These are phyloP conservation scores for Pantala flavescens DNA, from an alignment of 1,140 invertebrate species.

Conservation along the genomic window DNA sequence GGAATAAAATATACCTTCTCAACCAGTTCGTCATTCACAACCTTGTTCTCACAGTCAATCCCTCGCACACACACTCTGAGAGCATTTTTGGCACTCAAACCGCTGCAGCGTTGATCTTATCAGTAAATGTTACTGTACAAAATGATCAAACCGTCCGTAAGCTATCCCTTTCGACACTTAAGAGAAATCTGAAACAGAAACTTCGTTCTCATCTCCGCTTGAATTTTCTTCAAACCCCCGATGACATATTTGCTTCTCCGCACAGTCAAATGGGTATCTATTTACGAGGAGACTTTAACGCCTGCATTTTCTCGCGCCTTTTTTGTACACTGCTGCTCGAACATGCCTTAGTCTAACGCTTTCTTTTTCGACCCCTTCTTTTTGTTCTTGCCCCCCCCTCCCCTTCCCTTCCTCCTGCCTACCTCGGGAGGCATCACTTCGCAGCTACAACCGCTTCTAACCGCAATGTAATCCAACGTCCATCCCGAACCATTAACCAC, in stretches of 20 bases:
- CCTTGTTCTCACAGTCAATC: neutral
- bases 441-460: conserved; percentile 73
- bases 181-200: too few species aligned
- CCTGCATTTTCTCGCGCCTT: neutral
- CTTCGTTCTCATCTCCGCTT: too few species aligned
- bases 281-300: neutral
- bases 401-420: conserved; percentile 19
- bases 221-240: too few species aligned
- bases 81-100: neutral
- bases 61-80: neutral
- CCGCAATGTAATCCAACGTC: conserved; percentile 69
- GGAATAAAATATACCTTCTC: neutral
- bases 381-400: neutral
- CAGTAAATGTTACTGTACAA: neutral
- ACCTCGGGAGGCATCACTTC: conserved; percentile 45
- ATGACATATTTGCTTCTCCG: too few species aligned
- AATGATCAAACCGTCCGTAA: neutral
- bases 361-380: neutral
- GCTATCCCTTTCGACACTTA: too few species aligned
- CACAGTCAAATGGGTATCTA: neutral
- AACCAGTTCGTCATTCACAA: neutral
- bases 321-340: neutral
- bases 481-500: conserved; percentile 41
- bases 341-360: neutral
- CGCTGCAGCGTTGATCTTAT: neutral